Base-by-base conservation (phyloP, 2,888 invertebrate genomes). In the Nudaria mundana region DNA sequence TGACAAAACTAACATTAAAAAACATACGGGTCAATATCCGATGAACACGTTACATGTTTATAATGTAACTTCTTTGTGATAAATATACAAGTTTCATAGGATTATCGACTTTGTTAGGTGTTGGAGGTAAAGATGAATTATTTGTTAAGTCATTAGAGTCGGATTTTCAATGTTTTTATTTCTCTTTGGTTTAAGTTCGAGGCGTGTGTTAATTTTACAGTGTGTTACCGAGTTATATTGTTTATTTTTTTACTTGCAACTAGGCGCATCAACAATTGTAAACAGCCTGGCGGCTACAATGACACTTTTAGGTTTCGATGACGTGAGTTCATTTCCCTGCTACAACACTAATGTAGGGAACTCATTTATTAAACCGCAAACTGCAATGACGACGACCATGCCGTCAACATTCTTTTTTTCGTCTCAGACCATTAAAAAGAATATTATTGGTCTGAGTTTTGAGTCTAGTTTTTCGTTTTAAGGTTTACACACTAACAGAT, bases 101-200 rank as follows among this genome's bases (percentile, higher is more conserved):
- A 60, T 38, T 51, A 33, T 71, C 31, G 40, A 4, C 57, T 41
- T 62, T 73, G 55, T 6, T 3, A 13, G 16, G 25, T 30, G 40
- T 53, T 52, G 53, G 50, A 65, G 61, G 67, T 69, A 54, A 56
- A 58, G 64, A 61, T 66, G 66, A 73, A 67, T 66, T 80, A 66
- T 82, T 82, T 82, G 70, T 43, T 15, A 30, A 61, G 73, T 70
- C 61, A 70, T 80, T 82, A 78, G 70, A 67, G 70, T 61, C 40
- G 51, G 65, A 55, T 65, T 72, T 77, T 70, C 67, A 70, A 64
- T 76, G 75, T 75, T 78, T 79, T 76, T 70, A 69, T 56, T n/a
- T 66, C 48, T 41, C 30, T 52, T 52, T 43, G 50, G 58, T 52
- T n/a, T 37, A 42, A 33, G 44, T 51, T 57, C 51, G 41, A 30